Base-by-base conservation (phyloP, 2,888 invertebrate species). In the Baronia brevicornis region DNA sequence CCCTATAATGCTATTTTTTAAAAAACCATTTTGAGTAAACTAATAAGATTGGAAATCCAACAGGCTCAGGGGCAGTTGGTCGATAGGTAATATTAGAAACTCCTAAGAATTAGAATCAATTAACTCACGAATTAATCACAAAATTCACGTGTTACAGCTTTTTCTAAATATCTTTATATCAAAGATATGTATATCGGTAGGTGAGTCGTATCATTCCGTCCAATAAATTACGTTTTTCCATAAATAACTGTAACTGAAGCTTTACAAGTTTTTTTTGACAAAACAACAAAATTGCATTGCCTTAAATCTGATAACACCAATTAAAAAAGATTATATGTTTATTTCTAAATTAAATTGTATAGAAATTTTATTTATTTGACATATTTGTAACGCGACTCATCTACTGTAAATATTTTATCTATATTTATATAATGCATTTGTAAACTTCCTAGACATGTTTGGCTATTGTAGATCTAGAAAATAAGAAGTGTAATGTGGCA, bases 21-120 rank as follows among this genome's bases (percentile, higher is more conserved):
- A 28, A 19, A 25, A 21, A 21, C 28, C 29, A 25, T 33, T n/a
- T 39, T 45, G 44, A 43, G 40, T 40, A 41, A 38, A 36, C 51
- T 43, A 44, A 35, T 60, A 54, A n/a, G 18, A 17, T 9, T 22
- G 36, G 30, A 36, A 30, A 36, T 58, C 59, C 51, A 53, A 51
- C 70, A 73, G 72, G 70, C 52, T 54, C 59, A 42, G 64, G 65
- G 38, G 64, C 61, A 48, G 60, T 60, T 49, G 66, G 65, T 46
- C 69, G 64, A 62, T 73, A 73, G 73, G 73, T 73, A 73, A 36
- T 9, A 30, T 30, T n/a, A n/a, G n/a, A n/a, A n/a, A n/a, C n/a
- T n/a, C n/a, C n/a, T n/a, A n/a, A n/a, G n/a, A 71, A 41, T 46
- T 40, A 36, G 47, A 46, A 46, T 46, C 39, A 43, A 38, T 36